Percentiles rank a stretch among this genome's conserved stretches.
phyloP scores from a whole-genome alignment of 2,888 invertebrate genomes.

The Lasius platythorax region DNA sequence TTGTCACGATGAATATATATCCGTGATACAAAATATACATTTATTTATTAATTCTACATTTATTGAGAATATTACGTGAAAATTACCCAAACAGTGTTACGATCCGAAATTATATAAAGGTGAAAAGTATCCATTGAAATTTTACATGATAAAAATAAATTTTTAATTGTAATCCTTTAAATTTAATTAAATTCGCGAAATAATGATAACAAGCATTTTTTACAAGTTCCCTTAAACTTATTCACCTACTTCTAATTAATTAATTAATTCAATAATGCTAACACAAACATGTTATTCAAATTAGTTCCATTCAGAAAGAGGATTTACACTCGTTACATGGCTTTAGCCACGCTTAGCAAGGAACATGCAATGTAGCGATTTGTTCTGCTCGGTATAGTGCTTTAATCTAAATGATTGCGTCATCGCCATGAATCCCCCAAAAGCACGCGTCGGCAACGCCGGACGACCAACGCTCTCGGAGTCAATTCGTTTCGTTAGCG shows the following conservation, averaged over 20 bases:
- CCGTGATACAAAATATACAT: background rate
- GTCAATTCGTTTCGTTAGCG: slow-evolving; percentile 73
- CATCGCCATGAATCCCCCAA: slow-evolving; percentile 60
- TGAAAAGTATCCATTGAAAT: background rate
- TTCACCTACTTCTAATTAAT: background rate
- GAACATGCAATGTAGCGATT: slow-evolving; percentile 25
- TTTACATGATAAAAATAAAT: background rate
- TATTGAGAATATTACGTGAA: background rate
- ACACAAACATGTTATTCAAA: background rate
- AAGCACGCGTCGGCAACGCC: slow-evolving; percentile 36
- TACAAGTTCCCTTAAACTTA: background rate
- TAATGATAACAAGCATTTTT: background rate
- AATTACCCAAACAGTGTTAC: background rate
- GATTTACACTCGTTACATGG: background rate
- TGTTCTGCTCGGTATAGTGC: slow-evolving; percentile 22
- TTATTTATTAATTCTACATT: background rate
- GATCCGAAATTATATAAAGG: background rate
- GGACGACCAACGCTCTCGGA: slow-evolving; percentile 41
- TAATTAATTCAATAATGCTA: background rate
- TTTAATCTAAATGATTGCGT: slow-evolving; percentile 66
- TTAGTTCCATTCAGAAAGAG: background rate
- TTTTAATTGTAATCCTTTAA: background rate
- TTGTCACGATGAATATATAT: background rate
- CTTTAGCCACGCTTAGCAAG: background rate
- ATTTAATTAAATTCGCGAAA: background rate